These are phyloP conservation scores for Euura saliciscinereae DNA, from an alignment of 1,140 invertebrate genomes.

Conservation along the genomic window DNA sequence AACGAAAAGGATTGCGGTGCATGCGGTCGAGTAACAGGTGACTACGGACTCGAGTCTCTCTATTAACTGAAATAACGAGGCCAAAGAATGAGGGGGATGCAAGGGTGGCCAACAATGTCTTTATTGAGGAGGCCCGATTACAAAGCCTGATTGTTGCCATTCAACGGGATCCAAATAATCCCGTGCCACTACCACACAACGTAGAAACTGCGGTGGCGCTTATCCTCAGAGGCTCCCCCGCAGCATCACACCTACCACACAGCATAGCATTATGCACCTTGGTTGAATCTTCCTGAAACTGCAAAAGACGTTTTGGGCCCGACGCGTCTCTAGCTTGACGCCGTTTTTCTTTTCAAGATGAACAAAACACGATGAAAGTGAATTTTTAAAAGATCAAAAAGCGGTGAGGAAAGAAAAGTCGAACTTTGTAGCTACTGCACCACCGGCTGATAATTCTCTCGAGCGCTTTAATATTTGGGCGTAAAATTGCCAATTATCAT, in stretches of 20 bases:
- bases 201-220: not conserved
- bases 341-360: too few species aligned
- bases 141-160: conserved; percentile 12
- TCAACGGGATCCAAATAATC: conserved; percentile 12
- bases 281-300: too few species aligned
- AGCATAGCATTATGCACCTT: too few species aligned
- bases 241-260: too few species aligned
- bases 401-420: too few species aligned
- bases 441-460: not conserved
- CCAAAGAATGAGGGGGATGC: not conserved
- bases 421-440: too few species aligned
- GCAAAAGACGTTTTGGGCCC: too few species aligned
- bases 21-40: conserved; percentile 42
- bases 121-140: conserved; percentile 14
- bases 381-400: too few species aligned
- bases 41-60: conserved; percentile 31
- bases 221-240: too few species aligned
- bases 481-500: not conserved
- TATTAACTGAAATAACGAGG: conserved; percentile 38
- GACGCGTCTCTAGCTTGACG: too few species aligned
- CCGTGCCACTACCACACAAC: not conserved
- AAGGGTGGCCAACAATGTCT: conserved; percentile 13
- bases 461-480: not conserved
- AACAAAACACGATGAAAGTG: too few species aligned
- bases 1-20: conserved; percentile 20